Percentiles rank a stretch among this genome's conserved stretches.
Evolutionary conservation across 2,888 invertebrate genomes (phyloP).

Genomic region (Ochropleura plecta): DNA sequence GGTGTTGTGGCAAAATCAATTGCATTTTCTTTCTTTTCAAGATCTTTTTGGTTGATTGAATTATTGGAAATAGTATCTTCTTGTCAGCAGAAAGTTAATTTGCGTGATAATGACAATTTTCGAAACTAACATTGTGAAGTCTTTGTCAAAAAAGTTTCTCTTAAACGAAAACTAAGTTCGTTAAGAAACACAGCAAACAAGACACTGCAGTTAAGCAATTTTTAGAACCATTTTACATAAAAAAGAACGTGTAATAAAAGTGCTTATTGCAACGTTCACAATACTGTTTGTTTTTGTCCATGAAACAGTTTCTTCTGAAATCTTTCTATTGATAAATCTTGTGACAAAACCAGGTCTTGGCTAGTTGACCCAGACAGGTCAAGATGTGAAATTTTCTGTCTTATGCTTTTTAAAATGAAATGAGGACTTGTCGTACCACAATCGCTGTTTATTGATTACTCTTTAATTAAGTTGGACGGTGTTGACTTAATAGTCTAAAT

Average conservation of each 20-base stretch:
- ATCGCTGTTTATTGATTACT: background rate
- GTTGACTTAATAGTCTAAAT: background rate
- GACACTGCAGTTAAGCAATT: constrained; percentile 43
- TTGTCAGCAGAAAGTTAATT: background rate
- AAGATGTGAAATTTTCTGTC: constrained; percentile 23
- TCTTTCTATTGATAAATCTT: constrained; percentile 34
- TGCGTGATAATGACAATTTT: background rate
- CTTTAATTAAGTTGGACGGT: constrained; percentile 4
- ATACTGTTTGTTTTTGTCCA: constrained; percentile 36
- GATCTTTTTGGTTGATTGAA: constrained; percentile 12
- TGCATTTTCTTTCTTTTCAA: background rate
- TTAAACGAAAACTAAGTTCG: constrained; percentile 5
- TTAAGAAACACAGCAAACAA: constrained; percentile 38
- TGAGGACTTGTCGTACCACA: background rate
- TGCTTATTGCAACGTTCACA: constrained; percentile 46
- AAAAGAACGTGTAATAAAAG: constrained; percentile 35
- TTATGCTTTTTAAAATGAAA: constrained; percentile 1
- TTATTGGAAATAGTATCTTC: constrained; percentile 4
- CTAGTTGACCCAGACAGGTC: constrained; percentile 44
- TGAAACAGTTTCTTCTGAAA: constrained; percentile 19
- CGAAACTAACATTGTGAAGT: constrained; percentile 14
- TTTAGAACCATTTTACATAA: constrained; percentile 48
- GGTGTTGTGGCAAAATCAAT: constrained; percentile 4
- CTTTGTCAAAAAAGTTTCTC: constrained; percentile 7
- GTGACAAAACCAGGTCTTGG: constrained; percentile 45